Base-by-base conservation (phyloP, 35 echinoderm and acorn worm genomes). In the Lytechinus variegatus region DNA sequence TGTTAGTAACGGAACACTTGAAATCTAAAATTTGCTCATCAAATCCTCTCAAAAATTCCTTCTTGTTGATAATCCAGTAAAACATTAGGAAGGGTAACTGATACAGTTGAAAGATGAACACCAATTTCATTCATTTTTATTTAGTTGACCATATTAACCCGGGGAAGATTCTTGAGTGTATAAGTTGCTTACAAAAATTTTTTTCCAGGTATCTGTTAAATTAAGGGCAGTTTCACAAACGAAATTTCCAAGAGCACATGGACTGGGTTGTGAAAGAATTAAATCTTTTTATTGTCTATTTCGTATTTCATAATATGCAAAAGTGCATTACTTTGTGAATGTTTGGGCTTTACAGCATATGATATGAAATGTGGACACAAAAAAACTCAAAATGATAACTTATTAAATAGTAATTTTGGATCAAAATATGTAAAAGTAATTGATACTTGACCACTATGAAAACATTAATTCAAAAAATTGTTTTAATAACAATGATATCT, bases 1-100 rank as follows among this genome's bases (percentile, higher is more conserved):
- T 79, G 66, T 79, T 79, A 79, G 66, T 79, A 79, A 79, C 24
- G 66, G 21, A 71, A n/a, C 66, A 79, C 66, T 79, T 79, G 61
- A 79, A 71, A 71, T 21, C 61, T 71, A 5, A 71, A 66, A 16
- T 14, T 24, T 71, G 1, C 24, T 6, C 1, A 16, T 24, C 13
- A 71, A 71, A 71, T 21, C 56, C 56, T 1, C 9, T 71, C 19
- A 5, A 24, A 71, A 71, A 71, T 0, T 5, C 16, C 21, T 71
- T 1, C 24, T 21, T 71, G 61, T 71, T 71, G 24, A 24, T 6
- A 71, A 71, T 21, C 24, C 14, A 71, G 24, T 13, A 71, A 71
- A 71, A 71, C 14, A 21, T 71, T 14, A 71, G 61, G 61, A 71
- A 71, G 14, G 61, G 6, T 71, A 21, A 2, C 2, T 2, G 14